Base-by-base conservation (phyloP, 2,113 vertebrate genomes). In the Phylloscopus trochiloides region DNA sequence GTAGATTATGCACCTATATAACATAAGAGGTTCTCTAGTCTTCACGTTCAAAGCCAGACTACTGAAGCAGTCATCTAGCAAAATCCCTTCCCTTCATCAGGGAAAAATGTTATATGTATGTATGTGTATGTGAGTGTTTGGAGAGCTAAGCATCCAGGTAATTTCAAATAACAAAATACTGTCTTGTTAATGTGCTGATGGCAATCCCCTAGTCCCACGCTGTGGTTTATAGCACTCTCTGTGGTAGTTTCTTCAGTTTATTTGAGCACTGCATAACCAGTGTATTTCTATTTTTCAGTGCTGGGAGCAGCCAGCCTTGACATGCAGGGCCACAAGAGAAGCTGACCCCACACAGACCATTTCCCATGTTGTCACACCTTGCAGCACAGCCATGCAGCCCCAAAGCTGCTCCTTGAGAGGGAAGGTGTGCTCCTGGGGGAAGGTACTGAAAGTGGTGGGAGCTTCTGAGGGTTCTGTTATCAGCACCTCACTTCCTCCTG, bases 321-420 rank as follows among this genome's bases (percentile, higher is more conserved):
- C 17, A 76, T 9, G 12, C 36, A 52, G 18, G 12, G 25, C n/a
- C 40, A 14, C 17, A n/a, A 24, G 7, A 51, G 40, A 36, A 45
- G 36, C 6, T 1, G 1, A 24, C 29, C 31, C 14, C 40, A 32
- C 38, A 36, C 0, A 24, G 18, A 65, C 7, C 3, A 2, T 14
- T 54, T 34, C 14, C 10, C 17, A 8, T 9, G 11, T 7, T 3
- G 1, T 20, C 62, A 48, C 47, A 59, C 24, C 18, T 66, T 2
- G 0, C 43, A 47, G 72, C 21, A 43, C 40, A n/a, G 66, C 66
- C 11, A 0, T 0, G 0, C 32, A 59, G 38, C 21, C 47, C 45
- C 51, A 79, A 61, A 71, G 21, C 62, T 34, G 25, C 31, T 68
- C 21, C 5, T 8, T 9, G 32, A 18, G 17, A 67, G 78, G 66